These are phyloP conservation scores for Cephalopterus ornatus DNA, from an alignment of 2,113 vertebrate species.

Conservation along the genomic window DNA sequence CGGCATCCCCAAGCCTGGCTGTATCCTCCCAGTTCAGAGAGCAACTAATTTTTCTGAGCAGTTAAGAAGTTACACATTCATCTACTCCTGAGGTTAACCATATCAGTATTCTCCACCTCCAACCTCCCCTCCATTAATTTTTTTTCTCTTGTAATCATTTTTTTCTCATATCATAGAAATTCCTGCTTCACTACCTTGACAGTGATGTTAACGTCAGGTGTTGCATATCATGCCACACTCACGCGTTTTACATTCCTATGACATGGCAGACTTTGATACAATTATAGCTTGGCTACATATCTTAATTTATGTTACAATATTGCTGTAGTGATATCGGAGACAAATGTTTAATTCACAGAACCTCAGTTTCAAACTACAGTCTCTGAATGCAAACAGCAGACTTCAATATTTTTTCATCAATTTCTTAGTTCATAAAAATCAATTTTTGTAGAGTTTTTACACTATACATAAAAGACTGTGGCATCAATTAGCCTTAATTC, in stretches of 20 bases:
- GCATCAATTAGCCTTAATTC: conserved; percentile 90
- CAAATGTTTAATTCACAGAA: conserved; percentile 62
- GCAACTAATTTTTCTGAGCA: neutral
- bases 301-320: conserved; percentile 59
- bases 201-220: neutral
- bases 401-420: conserved; percentile 55
- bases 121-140: neutral
- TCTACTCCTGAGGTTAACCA: neutral
- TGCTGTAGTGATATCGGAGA: conserved; percentile 29
- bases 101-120: neutral
- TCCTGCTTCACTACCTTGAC: neutral
- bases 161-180: neutral
- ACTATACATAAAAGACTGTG: conserved; percentile 88
- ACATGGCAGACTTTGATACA: conserved; percentile 56
- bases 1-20: neutral
- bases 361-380: conserved; percentile 15
- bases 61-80: neutral
- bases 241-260: neutral
- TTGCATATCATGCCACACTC: conserved; percentile 12
- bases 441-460: conserved; percentile 77
- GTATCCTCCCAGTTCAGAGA: neutral
- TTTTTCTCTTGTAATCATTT: neutral
- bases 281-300: conserved; percentile 23
- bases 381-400: conserved; percentile 30
- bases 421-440: conserved; percentile 79